phyloP scores from a whole-genome alignment of 2,888 invertebrate genomes.

The Bembecia ichneumoniformis region DNA sequence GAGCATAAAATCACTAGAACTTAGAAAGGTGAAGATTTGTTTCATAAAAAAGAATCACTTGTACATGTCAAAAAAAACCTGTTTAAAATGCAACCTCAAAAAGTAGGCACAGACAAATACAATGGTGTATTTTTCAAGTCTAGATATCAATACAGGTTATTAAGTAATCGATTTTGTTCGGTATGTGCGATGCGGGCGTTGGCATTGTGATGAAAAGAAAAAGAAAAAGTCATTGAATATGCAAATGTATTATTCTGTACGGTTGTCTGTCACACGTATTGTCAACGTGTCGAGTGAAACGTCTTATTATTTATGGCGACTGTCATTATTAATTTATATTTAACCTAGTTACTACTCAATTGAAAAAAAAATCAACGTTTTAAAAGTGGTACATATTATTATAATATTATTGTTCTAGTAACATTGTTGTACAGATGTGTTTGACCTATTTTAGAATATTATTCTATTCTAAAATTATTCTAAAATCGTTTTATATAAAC shows the following conservation, averaged over 20 bases:
- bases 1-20: too few species aligned
- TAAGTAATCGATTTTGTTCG: slow-evolving; percentile 29
- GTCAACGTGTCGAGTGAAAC: slow-evolving; percentile 4
- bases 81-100: slow-evolving; percentile 28
- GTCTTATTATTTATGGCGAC: slow-evolving; percentile 9
- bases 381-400: too few species aligned
- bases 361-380: too few species aligned
- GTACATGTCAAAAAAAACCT: slow-evolving; percentile 10
- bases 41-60: background rate
- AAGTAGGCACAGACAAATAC: slow-evolving; percentile 27
- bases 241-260: slow-evolving; percentile 2
- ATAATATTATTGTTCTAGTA: too few species aligned
- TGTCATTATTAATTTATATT: background rate
- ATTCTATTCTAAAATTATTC: too few species aligned
- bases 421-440: too few species aligned
- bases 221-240: slow-evolving; percentile 3
- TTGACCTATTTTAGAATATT: too few species aligned
- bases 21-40: too few species aligned
- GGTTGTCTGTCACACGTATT: slow-evolving; percentile 6
- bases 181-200: slow-evolving; percentile 13
- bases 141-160: slow-evolving; percentile 42
- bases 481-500: too few species aligned
- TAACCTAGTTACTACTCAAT: background rate
- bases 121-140: slow-evolving; percentile 38
- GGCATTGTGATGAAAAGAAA: slow-evolving; percentile 18